phyloP scores from a whole-genome alignment of 2,888 invertebrate genomes.

The Caenorhabditis drosophilae region DNA sequence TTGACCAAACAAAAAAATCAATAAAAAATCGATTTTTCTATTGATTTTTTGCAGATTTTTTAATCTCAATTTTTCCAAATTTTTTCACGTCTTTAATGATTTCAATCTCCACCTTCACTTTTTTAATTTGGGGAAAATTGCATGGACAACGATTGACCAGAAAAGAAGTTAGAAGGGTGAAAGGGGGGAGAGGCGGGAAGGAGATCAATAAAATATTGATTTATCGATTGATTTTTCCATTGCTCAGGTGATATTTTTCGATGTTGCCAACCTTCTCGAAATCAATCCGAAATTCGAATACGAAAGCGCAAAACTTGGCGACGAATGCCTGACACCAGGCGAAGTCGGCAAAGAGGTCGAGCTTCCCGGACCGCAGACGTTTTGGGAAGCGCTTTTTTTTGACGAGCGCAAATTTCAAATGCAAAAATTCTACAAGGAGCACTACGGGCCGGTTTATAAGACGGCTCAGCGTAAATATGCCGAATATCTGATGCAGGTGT shows the following conservation, averaged over 20 bases:
- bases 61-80: conserved; percentile 8
- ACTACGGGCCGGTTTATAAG: conserved; percentile 28
- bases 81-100: conserved; percentile 5
- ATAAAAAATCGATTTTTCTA: too few relatives aligned
- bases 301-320: neutral
- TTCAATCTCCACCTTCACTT: conserved; percentile 4
- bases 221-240: too few relatives aligned
- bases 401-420: conserved; percentile 24
- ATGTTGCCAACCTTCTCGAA: conserved; percentile 21
- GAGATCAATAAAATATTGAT: neutral
- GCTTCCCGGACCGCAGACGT: conserved; percentile 14
- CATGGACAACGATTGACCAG: conserved; percentile 20
- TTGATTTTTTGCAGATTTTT: conserved; percentile 3
- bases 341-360: conserved; percentile 17
- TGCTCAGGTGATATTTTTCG: conserved; percentile 23
- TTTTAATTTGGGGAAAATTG: conserved; percentile 8
- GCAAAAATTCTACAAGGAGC: conserved; percentile 21
- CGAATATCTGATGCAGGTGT: conserved; percentile 4
- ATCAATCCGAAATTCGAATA: conserved; percentile 19
- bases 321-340: conserved; percentile 34
- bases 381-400: conserved; percentile 33
- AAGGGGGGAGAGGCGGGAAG: too few relatives aligned
- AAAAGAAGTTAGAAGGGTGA: too few relatives aligned
- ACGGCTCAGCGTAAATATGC: neutral
- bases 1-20: too few relatives aligned